Base-by-base conservation (phyloP, 2,113 vertebrate species). In the Tetrao urogallus region DNA sequence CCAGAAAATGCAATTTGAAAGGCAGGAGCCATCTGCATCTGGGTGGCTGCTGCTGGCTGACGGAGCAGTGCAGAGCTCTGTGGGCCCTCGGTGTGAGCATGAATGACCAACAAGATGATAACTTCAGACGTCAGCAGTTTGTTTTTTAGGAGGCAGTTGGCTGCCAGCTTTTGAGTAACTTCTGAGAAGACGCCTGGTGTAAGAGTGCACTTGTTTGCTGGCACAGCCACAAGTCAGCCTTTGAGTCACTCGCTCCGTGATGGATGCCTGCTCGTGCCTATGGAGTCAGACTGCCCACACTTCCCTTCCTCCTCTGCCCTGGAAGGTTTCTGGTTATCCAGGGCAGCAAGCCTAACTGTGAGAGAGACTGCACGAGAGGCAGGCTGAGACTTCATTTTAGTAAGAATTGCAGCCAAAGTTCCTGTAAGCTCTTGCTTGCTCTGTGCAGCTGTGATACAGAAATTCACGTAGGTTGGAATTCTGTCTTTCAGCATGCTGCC, bases 1-100 rank as follows among this genome's bases (percentile, higher is more conserved):
- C 28, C n/a, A 2, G 80, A 10, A 4, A 16, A 4, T 14, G 1
- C 0, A 10, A 3, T 5, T 1, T 9, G 47, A 3, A 15, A 11
- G 75, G 3, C 22, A 17, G 65, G 1, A 24, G 65, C 72, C 32
- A 0, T 32, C 67, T 36, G 13, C 50, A 20, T 43, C 36, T 18
- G 28, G 6, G 25, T 3, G 5, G 30, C 17, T 10, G 0, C 57
- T 15, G 1, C 40, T 8, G 34, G 0, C 56, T 13, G 2, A 25
- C 7, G 42, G 76, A 34, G 56, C 1, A 2, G 58, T 8, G 45
- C 58, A 20, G 60, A 61, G 11, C 2, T 6, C 19, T 0, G 3
- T 2, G 13, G 86, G 64, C 25, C 42, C 36, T 74, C 27, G 0
- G 3, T 3, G 36, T 36, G 50, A 82, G 45, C 18, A 45, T 6